Percentiles rank a stretch among this genome's conserved stretches.
Evolutionary conservation across 2,113 vertebrate genomes (phyloP).

Genomic region (Noctilio leporinus): DNA sequence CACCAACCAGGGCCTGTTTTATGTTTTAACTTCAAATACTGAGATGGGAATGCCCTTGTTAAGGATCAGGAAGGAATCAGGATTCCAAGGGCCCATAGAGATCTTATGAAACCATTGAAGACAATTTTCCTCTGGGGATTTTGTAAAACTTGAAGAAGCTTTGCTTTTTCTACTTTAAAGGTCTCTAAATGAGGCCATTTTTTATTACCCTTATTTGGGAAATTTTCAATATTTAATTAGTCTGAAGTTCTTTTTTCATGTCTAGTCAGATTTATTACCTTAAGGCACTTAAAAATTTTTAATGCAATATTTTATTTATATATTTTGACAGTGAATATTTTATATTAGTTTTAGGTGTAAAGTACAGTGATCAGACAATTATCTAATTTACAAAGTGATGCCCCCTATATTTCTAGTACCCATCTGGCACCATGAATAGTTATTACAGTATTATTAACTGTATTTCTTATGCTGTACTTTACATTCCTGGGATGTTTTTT

Average conservation of each 20-base stretch:
- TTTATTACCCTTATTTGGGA: background rate
- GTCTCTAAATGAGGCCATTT: background rate
- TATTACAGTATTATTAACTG: background rate
- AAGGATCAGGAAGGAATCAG: background rate
- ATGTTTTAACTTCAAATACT: background rate
- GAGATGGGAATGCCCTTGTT: background rate
- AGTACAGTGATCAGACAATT: background rate
- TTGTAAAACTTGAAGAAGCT: background rate
- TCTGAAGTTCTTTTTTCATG: background rate
- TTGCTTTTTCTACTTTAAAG: background rate
- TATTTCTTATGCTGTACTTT: background rate
- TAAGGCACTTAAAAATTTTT: background rate
- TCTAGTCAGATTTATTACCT: background rate
- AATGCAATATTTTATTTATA: background rate
- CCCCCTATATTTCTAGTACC: background rate
- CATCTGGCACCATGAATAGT: background rate
- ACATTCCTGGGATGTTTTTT: background rate
- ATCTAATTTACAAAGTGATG: background rate
- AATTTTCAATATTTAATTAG: background rate
- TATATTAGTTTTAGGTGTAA: background rate
- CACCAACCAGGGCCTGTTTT: too few relatives aligned
- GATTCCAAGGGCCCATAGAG: background rate
- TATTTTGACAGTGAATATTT: background rate
- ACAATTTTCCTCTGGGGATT: background rate
- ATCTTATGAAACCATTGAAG: background rate